Evolutionary conservation across 2,797 vertebrate species (phyloP).

Genomic region (Menidia menidia): DNA sequence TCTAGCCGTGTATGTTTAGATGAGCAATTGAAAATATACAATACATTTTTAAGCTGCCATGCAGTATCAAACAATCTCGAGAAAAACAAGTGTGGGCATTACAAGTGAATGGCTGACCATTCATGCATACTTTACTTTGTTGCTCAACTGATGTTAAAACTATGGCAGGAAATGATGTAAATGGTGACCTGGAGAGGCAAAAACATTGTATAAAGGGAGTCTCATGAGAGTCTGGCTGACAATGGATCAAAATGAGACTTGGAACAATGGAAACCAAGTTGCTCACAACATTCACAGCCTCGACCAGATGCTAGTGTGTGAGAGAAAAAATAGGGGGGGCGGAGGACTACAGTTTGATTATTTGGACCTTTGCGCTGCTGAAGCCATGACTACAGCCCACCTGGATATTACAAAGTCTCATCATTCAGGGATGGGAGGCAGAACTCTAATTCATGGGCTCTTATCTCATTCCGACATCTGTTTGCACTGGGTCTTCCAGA

Average conservation of each 20-base stretch:
- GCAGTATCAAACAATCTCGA: constrained; percentile 59
- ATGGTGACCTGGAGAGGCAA: constrained; percentile 71
- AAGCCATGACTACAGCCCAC: constrained; percentile 81
- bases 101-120: constrained; percentile 62
- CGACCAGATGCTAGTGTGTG: constrained; percentile 81
- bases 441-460: constrained; percentile 65
- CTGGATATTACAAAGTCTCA: constrained; percentile 78
- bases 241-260: constrained; percentile 85
- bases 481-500: constrained; percentile 83
- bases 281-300: constrained; percentile 76
- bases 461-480: constrained; percentile 87
- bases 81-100: constrained; percentile 40
- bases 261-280: constrained; percentile 80
- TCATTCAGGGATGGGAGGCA: constrained; percentile 67
- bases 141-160: constrained; percentile 61
- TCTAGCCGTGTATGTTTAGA: constrained; percentile 51
- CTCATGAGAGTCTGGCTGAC: constrained; percentile 81
- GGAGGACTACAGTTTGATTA: constrained; percentile 72
- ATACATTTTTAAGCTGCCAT: constrained; percentile 55
- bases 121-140: constrained; percentile 72
- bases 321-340: constrained; percentile 39
- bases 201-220: constrained; percentile 76
- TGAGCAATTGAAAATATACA: constrained; percentile 61
- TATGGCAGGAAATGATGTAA: constrained; percentile 85
- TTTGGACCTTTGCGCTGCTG: constrained; percentile 74